Base-by-base conservation (phyloP, 2,888 invertebrate genomes). In the Drosophila phalerata region DNA sequence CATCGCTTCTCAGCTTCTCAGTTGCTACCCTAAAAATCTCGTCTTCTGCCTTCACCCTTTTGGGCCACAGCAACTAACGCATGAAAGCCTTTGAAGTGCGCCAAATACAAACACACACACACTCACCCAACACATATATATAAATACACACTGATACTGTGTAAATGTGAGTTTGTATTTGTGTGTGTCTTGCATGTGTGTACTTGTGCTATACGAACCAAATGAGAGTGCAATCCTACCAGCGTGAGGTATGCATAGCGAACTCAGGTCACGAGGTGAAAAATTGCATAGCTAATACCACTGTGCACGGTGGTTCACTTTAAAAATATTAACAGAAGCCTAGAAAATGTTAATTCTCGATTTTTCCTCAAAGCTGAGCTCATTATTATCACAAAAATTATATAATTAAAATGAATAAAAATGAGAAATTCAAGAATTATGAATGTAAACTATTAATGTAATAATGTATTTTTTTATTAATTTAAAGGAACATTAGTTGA, bases 61-160 rank as follows among this genome's bases (percentile, higher is more conserved):
- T 52, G 28, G 43, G 38, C 53, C 57, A 51, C 25, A 49, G 43
- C 57, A 76, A 69, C 70, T 64, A 76, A 76, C 71, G 77, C 64
- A 71, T 56, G 57, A 77, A 79, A 77, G 79, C 75, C 79, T 77
- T 77, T 77, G 76, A 77, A 79, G 76, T 74, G 79, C 79, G 48
- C 49, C 62, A 79, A 17, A 63, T 30, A 69, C 67, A 77, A 42
- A 63, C 37, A 38, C 13, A 37, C 55, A 72, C 45, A 61, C 43
- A 68, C 5, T 5, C 25, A 25, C 25, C 5, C 25, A 25, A 5
- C 2, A 22, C 3, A 22, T 4, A 22, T 4, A 22, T 22, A 22
- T 22, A 22, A 28, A 28, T 28, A 64, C 28, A 43, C 42, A 42
- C 37, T 57, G 3, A 30, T n/a, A 30, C 5, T 45, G 28, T 47